Conservation (phyloP, 2,113 vertebrate genomes). For the Glaucomys volans region DNA sequence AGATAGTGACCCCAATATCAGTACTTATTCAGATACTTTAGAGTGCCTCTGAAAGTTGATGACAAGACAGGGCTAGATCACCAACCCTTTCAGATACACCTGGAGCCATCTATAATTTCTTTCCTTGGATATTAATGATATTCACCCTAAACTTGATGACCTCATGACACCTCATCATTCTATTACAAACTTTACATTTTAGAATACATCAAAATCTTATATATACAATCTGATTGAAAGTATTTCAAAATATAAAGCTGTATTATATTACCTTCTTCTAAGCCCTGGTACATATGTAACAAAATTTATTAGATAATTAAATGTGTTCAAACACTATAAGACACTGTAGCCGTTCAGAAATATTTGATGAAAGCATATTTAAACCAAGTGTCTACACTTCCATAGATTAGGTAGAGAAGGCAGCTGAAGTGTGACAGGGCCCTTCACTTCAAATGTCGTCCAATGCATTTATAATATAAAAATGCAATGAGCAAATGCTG, state of each 20-base stretch:
- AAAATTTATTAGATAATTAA: not conserved
- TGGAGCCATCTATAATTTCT: slow-evolving; percentile 26
- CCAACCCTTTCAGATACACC: not conserved
- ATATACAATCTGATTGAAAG: not conserved
- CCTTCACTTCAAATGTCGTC: not conserved
- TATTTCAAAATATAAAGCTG: not conserved
- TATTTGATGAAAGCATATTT: not conserved
- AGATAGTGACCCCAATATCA: slow-evolving; percentile 53
- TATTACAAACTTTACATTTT: not conserved
- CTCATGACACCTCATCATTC: not conserved
- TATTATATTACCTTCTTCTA: not conserved
- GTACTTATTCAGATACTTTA: slow-evolving; percentile 56
- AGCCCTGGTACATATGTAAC: not conserved
- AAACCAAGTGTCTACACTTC: not conserved
- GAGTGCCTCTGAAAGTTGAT: slow-evolving; percentile 71
- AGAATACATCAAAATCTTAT: slow-evolving; percentile 19
- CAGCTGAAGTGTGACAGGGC: not conserved
- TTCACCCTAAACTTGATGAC: not conserved
- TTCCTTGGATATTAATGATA: not conserved
- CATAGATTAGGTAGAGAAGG: not conserved
- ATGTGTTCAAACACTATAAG: not conserved
- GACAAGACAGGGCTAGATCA: slow-evolving; percentile 55
- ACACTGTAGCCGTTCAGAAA: not conserved
- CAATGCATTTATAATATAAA: not conserved
- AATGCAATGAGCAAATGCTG: not conserved